phyloP scores from a whole-genome alignment of 2,113 vertebrate genomes.

The Peromyscus maniculatus region DNA sequence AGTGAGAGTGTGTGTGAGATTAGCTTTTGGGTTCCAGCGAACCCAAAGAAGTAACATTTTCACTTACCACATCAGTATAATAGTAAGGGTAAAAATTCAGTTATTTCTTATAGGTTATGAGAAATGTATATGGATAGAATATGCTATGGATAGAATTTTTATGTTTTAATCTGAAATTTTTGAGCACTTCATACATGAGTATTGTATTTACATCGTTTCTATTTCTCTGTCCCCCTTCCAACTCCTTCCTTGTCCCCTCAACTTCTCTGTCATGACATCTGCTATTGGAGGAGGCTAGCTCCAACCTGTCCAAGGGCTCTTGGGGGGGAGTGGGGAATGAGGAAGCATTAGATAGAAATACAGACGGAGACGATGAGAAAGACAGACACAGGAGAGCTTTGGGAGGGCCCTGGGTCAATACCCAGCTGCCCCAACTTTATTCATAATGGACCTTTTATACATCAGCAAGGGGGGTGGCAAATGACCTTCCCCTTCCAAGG shows the following conservation, averaged over 20 bases:
- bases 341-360: no score
- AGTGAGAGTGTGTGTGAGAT: not conserved
- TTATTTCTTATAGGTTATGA: not conserved
- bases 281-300: no score
- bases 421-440: no score
- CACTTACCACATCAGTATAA: not conserved
- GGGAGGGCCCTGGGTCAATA: no score
- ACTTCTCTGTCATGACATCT: not conserved
- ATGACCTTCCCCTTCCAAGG: no score
- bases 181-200: no score
- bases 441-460: no score
- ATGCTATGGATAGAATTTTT: not conserved
- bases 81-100: not conserved
- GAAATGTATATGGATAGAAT: not conserved
- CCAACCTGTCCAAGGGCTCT: no score
- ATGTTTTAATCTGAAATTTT: not conserved
- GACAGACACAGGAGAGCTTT: no score
- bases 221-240: not conserved
- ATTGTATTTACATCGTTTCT: not conserved
- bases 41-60: slow-evolving; percentile 6
- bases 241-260: not conserved
- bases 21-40: not conserved
- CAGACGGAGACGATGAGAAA: no score
- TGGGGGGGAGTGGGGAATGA: no score
- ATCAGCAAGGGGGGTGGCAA: no score